A percentile compares a stretch with the other conserved stretches of the same genome.
Evolutionary conservation across 2,113 vertebrate species (phyloP).

Genomic region (Zosterops pallidus): DNA sequence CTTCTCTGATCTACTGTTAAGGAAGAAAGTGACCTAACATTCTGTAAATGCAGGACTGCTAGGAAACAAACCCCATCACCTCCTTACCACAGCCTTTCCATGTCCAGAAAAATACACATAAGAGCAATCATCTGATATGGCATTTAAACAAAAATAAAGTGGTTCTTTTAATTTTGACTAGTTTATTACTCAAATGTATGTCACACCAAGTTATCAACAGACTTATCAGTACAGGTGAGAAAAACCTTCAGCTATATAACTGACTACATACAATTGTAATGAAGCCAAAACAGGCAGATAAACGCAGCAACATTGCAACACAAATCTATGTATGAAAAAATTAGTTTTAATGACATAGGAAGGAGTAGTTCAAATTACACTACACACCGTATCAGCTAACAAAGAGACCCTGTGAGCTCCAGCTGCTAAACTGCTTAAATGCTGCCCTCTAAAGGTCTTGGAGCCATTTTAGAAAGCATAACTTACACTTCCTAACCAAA

Average conservation of each 20-base stretch:
- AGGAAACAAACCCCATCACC: background rate
- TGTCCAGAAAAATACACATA: background rate
- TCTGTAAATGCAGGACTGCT: background rate
- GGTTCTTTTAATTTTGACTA: background rate
- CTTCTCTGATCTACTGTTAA: background rate
- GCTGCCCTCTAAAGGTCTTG: slow-evolving; percentile 57
- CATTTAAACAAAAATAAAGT: background rate
- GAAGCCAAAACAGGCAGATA: background rate
- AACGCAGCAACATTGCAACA: background rate
- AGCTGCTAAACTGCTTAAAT: background rate
- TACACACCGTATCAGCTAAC: background rate
- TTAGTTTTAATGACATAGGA: background rate
- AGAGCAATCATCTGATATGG: background rate
- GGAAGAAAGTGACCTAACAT: background rate
- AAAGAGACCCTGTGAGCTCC: background rate
- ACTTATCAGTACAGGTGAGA: background rate
- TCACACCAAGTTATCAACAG: background rate
- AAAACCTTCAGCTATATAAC: background rate
- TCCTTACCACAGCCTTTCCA: background rate
- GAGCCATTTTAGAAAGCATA: background rate
- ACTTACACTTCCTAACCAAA: background rate
- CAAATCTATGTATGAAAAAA: background rate
- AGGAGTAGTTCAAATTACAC: background rate
- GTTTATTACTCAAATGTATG: background rate
- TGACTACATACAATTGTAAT: background rate